Conservation (phyloP, 2,797 vertebrate species). For the Pseudochromis fuscus region DNA sequence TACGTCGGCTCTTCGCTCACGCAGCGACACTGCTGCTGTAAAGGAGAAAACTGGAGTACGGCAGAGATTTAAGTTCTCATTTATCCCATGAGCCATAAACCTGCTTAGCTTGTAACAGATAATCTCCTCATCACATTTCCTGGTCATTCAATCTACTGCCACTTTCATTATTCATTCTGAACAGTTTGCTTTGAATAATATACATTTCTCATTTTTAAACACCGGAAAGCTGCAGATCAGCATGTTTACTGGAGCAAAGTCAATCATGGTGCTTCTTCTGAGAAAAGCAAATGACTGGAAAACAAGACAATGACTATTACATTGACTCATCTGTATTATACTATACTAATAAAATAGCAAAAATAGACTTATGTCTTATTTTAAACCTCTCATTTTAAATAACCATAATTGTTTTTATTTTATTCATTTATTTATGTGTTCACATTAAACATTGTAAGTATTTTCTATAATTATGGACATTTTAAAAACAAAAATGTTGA, state of each 20-base stretch:
- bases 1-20: not conserved
- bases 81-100: conserved; percentile 55
- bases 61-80: conserved; percentile 63
- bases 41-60: conserved; percentile 44
- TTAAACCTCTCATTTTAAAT: too few species aligned
- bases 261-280: not conserved
- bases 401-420: too few species aligned
- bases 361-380: too few species aligned
- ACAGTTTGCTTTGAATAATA: conserved; percentile 23
- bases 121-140: conserved; percentile 69
- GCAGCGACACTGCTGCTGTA: conserved; percentile 7
- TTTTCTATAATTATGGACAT: too few species aligned
- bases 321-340: too few species aligned
- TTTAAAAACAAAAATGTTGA: too few species aligned
- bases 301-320: too few species aligned
- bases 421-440: too few species aligned
- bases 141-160: conserved; percentile 50
- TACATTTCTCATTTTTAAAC: conserved; percentile 14
- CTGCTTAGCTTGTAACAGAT: conserved; percentile 68
- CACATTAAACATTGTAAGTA: too few species aligned
- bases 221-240: not conserved
- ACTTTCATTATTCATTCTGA: conserved; percentile 49
- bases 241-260: not conserved
- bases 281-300: not conserved
- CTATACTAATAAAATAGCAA: too few species aligned